These are phyloP conservation scores for Phragmatobia fuliginosa DNA, from an alignment of 2,888 invertebrate genomes.

Conservation along the genomic window DNA sequence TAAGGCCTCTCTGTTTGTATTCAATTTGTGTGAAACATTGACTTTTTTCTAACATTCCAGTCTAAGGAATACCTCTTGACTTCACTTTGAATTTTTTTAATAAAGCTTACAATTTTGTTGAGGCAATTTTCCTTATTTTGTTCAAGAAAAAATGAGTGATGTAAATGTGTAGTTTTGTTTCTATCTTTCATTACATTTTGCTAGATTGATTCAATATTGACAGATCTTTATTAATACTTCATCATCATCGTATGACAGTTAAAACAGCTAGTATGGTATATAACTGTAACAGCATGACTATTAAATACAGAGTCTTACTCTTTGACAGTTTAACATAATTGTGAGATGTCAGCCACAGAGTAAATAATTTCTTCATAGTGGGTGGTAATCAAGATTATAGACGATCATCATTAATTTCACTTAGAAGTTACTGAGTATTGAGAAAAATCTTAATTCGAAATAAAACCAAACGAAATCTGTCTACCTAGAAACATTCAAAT, in stretches of 20 bases:
- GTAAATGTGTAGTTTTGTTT: not conserved
- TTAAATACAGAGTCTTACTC: no score
- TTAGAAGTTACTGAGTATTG: no score
- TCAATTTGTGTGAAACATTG: conserved; percentile 41
- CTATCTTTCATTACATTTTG: not conserved
- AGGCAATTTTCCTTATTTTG: conserved; percentile 6
- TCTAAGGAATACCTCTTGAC: conserved; percentile 11
- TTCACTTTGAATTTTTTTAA: conserved; percentile 4
- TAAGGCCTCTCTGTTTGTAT: conserved; percentile 47
- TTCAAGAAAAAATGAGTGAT: not conserved
- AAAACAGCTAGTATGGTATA: no score
- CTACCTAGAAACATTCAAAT: no score
- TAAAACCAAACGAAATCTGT: no score
- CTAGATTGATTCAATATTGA: not conserved
- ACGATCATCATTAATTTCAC: no score
- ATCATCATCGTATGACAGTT: not conserved
- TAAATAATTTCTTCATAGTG: no score
- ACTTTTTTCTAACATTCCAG: conserved; percentile 10
- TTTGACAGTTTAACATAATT: no score
- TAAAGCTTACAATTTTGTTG: not conserved
- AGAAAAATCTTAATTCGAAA: no score
- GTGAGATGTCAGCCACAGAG: no score
- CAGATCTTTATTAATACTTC: not conserved
- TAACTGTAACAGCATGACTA: no score
- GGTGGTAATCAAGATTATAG: no score